phyloP scores from a whole-genome alignment of 2,888 invertebrate species.

The Drosophila anceps region DNA sequence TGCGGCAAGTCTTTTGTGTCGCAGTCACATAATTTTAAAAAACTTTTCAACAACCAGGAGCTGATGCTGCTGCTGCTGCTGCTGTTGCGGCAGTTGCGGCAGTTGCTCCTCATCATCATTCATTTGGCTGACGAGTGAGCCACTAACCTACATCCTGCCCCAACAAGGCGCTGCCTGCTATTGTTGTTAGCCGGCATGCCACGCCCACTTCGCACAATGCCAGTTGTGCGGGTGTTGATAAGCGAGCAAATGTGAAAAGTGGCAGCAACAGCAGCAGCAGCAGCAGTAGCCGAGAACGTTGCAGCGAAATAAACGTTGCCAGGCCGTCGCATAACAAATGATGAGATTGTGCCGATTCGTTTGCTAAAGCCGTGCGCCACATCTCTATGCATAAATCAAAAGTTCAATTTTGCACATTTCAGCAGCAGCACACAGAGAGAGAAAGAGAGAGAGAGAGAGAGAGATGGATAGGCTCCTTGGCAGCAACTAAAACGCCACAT shows the following conservation, averaged over 20 bases:
- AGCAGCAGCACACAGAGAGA: conserved; percentile 26
- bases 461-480: conserved; percentile 51
- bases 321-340: conserved; percentile 55
- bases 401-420: conserved; percentile 70
- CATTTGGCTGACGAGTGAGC: conserved; percentile 77
- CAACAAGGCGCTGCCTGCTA: conserved; percentile 47
- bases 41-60: conserved; percentile 40
- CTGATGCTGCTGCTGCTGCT: conserved; percentile 26
- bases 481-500: conserved; percentile 72
- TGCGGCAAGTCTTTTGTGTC: conserved; percentile 47
- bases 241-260: conserved; percentile 72
- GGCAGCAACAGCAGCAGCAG: conserved; percentile 42
- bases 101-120: conserved; percentile 75
- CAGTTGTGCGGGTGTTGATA: conserved; percentile 57
- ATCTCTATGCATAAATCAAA: conserved; percentile 72
- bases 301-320: conserved; percentile 55
- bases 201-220: conserved; percentile 56
- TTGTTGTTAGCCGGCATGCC: conserved; percentile 67
- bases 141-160: conserved; percentile 78
- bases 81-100: conserved; percentile 38
- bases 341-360: conserved; percentile 55
- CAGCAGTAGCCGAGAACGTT: conserved; percentile 39
- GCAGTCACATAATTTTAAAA: conserved; percentile 36
- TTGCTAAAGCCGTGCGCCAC: conserved; percentile 15
- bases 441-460: conserved; percentile 13